Evolutionary conservation across 2,888 invertebrate genomes (phyloP), one percentile per base, ranked within the genome.

Genomic region (Plusia festucae): DNA sequence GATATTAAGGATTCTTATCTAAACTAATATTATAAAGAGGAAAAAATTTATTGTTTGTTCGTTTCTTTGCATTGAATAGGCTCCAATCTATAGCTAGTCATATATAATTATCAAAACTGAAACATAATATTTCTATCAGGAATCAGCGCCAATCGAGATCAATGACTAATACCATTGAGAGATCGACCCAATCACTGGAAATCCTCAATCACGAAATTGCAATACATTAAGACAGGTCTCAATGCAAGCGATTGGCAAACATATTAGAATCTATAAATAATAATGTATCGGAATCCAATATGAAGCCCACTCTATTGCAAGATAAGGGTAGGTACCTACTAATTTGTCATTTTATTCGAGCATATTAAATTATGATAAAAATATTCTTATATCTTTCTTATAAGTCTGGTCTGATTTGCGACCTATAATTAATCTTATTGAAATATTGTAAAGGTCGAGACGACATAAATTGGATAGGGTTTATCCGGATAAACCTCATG

Each of bases 181-280:
- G 63, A 73, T 63, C 16, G 63, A 34, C 44, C 49, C 68, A 73
- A 72, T 73, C 68, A 68, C 49, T 27, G 27, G 53, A 53, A 68
- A 73, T 68, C 73, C 40, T 59, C 69, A 57, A 63, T 68, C 63
- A 20, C 53, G 44, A 34, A 51, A 70, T n/a, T 22, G 62, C 32
- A 1, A 15, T 53, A 16, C 6, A 20, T 40, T 15, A 46, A 73
- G 62, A 49, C 32, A 49, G 56, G 73, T 51, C 27, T 15, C 15
- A 32, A 44, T 16, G 49, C 1, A 4, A 59, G 71, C 68, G 68
- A 49, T 18, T 34, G 46, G 30, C 46, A 9, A 8, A 9, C 2
- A 30, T 9, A 24, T 5, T 3, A 24, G 24, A n/a, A n/a, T n/a
- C n/a, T n/a, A n/a, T n/a, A n/a, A n/a, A n/a, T n/a, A n/a, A n/a